Percentiles rank a stretch among this genome's conserved stretches.
phyloP scores from a whole-genome alignment of 1,140 invertebrate genomes.

The Pseudomyrmex sp. region DNA sequence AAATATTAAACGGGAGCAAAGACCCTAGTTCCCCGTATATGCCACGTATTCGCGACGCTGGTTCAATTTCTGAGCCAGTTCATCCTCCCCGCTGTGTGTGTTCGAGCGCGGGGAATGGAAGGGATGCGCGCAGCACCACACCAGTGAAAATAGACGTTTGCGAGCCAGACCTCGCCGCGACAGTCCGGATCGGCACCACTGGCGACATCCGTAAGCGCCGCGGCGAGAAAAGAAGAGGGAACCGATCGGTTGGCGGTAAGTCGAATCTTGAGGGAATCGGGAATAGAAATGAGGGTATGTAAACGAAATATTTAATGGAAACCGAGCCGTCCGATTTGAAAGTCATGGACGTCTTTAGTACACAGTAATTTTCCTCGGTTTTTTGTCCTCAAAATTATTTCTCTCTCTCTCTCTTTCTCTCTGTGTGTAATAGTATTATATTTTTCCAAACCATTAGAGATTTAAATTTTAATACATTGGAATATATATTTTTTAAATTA shows the following conservation, averaged over 20 bases:
- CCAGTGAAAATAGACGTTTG: constrained; percentile 67
- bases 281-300: not conserved
- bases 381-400: too few relatives aligned
- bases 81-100: constrained; percentile 5
- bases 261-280: not conserved
- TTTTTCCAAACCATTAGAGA: not conserved
- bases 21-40: constrained; percentile 77
- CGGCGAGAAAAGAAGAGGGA: constrained; percentile 13
- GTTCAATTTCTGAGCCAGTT: constrained; percentile 74
- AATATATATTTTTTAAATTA: too few relatives aligned
- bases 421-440: not conserved
- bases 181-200: constrained; percentile 46
- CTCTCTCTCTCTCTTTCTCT: not conserved
- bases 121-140: not conserved
- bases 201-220: constrained; percentile 68
- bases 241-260: constrained; percentile 38
- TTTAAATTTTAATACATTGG: too few relatives aligned
- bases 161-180: constrained; percentile 19
- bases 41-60: constrained; percentile 68
- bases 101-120: not conserved
- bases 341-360: not conserved
- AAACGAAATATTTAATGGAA: not conserved
- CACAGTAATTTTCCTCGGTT: not conserved
- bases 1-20: constrained; percentile 85
- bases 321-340: too few relatives aligned